A percentile compares a stretch with the other conserved stretches of the same genome.
Evolutionary conservation across 2,888 invertebrate genomes (phyloP).

Genomic region (Flabesymbios commensalis): DNA sequence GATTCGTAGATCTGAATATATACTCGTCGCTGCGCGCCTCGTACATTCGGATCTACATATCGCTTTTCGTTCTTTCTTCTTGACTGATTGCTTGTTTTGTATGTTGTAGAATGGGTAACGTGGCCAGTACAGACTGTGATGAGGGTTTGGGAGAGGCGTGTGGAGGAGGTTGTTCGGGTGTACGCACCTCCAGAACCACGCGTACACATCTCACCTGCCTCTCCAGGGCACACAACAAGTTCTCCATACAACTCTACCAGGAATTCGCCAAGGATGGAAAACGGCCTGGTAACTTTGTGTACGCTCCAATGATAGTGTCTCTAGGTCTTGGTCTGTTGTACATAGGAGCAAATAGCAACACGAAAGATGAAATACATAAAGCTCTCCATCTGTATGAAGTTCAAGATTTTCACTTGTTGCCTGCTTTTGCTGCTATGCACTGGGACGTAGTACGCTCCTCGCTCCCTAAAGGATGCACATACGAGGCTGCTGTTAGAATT

Average conservation of each 20-base stretch:
- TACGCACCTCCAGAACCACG: too few species aligned
- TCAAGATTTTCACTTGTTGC: slow-evolving; percentile 31
- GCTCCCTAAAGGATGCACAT: slow-evolving; percentile 32
- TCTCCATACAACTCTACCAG: slow-evolving; percentile 34
- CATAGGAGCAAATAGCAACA: slow-evolving; percentile 30
- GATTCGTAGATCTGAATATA: too few species aligned
- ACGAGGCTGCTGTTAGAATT: slow-evolving; percentile 32
- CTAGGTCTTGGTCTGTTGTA: slow-evolving; percentile 35
- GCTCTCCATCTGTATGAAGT: slow-evolving; percentile 32
- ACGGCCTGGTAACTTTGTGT: slow-evolving; percentile 33
- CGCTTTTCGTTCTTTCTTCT: too few species aligned
- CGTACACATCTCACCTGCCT: slow-evolving; percentile 35
- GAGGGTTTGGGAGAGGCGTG: too few species aligned
- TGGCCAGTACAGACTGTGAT: too few species aligned
- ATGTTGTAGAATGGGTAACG: too few species aligned
- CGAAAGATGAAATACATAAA: slow-evolving; percentile 34
- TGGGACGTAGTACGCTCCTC: slow-evolving; percentile 34
- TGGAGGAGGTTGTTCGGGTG: too few species aligned
- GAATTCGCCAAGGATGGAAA: slow-evolving; percentile 38
- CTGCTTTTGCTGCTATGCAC: slow-evolving; percentile 38
- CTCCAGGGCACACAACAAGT: slow-evolving; percentile 37
- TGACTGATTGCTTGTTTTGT: too few species aligned
- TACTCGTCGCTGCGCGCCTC: too few species aligned
- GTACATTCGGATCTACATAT: too few species aligned
- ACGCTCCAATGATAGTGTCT: slow-evolving; percentile 31